These are phyloP conservation scores for Nomada hirtipes DNA, from an alignment of 2,888 invertebrate genomes.

Conservation along the genomic window DNA sequence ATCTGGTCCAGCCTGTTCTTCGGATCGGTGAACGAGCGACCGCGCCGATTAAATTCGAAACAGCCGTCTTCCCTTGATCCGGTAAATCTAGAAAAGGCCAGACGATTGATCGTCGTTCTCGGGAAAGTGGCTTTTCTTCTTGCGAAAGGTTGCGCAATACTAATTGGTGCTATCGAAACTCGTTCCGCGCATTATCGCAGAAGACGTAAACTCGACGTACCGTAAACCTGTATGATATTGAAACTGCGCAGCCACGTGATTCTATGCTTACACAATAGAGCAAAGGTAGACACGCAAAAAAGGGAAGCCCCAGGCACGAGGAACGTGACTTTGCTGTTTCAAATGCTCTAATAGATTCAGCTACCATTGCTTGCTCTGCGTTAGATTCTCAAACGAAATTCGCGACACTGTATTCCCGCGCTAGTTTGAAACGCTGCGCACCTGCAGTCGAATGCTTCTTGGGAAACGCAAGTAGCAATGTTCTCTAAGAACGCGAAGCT, in stretches of 20 bases:
- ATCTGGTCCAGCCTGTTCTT: constrained; percentile 78
- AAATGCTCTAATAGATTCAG: constrained; percentile 21
- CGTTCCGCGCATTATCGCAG: background rate
- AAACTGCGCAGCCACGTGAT: constrained; percentile 5
- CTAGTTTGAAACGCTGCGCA: background rate
- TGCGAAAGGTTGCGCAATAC: background rate
- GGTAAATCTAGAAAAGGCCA: background rate
- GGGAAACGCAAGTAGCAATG: no score
- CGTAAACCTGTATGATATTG: no score
- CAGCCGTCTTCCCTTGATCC: constrained; percentile 31
- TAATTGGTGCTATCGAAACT: background rate
- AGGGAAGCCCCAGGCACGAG: constrained; percentile 9
- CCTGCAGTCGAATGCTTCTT: no score
- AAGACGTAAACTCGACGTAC: no score
- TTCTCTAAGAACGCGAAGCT: no score
- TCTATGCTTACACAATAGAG: constrained; percentile 30
- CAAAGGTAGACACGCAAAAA: background rate
- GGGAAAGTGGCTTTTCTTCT: no score
- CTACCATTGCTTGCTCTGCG: background rate
- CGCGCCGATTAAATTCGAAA: constrained; percentile 64
- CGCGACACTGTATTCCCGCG: background rate
- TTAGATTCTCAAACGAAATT: background rate
- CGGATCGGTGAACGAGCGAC: constrained; percentile 58
- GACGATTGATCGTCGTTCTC: no score
- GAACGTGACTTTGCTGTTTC: constrained; percentile 1